These are phyloP conservation scores for Noctua pronuba DNA, from an alignment of 2,888 invertebrate genomes.

Conservation along the genomic window DNA sequence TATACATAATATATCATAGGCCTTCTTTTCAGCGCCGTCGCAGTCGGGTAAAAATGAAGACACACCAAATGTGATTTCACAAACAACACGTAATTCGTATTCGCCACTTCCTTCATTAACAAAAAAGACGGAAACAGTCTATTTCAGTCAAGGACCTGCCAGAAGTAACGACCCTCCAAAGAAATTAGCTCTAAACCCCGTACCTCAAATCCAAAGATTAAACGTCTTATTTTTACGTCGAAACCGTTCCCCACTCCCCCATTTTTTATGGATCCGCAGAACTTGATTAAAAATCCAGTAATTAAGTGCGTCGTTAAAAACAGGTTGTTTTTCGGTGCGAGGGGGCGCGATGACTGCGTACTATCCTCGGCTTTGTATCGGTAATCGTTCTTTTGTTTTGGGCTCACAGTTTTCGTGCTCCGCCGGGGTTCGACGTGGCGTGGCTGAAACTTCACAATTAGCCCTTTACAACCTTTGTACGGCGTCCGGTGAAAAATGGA, in stretches of 20 bases:
- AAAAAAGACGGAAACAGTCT: slow-evolving; percentile 1
- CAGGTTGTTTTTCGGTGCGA: slow-evolving; percentile 56
- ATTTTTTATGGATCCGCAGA: slow-evolving; percentile 48
- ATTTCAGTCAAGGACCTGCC: slow-evolving; percentile 31
- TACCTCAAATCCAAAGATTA: slow-evolving; percentile 25
- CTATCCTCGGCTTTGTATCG: slow-evolving; percentile 55
- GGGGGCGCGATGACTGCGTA: slow-evolving; percentile 43
- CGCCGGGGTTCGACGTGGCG: slow-evolving; percentile 42
- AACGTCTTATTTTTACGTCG: slow-evolving; percentile 41
- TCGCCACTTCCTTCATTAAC: slow-evolving; percentile 4
- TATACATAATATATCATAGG: background rate
- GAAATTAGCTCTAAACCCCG: slow-evolving; percentile 26
- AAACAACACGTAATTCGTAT: background rate
- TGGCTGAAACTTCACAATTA: slow-evolving; percentile 61
- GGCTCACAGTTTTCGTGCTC: slow-evolving; percentile 46
- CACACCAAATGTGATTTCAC: background rate
- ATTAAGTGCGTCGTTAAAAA: slow-evolving; percentile 63
- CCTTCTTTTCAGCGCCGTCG: no score
- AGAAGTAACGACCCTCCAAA: slow-evolving; percentile 29
- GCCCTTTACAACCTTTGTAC: slow-evolving; percentile 44
- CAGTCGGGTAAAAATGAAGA: background rate
- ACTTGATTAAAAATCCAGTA: slow-evolving; percentile 64
- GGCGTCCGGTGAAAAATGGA: slow-evolving; percentile 57
- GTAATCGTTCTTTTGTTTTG: slow-evolving; percentile 63
- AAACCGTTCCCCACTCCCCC: slow-evolving; percentile 28